Base-by-base conservation (phyloP, 2,888 invertebrate species). In the Phaonia tiefii region DNA sequence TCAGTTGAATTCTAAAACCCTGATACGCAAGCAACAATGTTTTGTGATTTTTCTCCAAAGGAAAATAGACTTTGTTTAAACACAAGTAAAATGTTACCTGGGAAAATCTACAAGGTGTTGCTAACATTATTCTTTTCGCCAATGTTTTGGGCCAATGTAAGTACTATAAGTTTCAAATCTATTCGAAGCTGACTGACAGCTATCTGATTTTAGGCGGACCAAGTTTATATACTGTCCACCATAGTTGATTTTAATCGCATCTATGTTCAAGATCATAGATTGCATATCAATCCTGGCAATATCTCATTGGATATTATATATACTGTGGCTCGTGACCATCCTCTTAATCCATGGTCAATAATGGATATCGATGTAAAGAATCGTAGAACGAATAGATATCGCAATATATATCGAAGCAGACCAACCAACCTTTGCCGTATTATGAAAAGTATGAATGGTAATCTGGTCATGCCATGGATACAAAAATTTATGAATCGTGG, bases 381-480 rank as follows among this genome's bases (percentile, higher is more conserved):
- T 13, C 8, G 22, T 1, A 73, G 44, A 22, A 17, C 22, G 1
- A 17, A 31, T n/a, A 73, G 60, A 7, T 86, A 83, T 26, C 86
- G 86, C 44, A 86, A 83, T 15, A 69, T 87, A 0, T 85, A 86
- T n/a, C 79, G 80, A 0, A 85, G 85, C 4, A 78, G 72, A 0
- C 31, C 31, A 31, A 49, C 87, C 26, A 84, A 87, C 49, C 71
- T 86, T 37, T 88, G 88, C 37, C 76, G 31, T 3, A 51, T 87
- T 74, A 69, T 87, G 71, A 31, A 20, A 0, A 51, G 54, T 1
- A 17, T 11, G 11, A 3, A n/a, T 0, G 82, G 71, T 13, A 7
- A 85, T 84, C 71, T 87, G n/a, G 79, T 85, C 2, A 84, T 85
- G 4, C 60, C 54, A 0, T 86, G 86, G 85, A 75, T 85, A 0